A percentile compares a stretch with the other conserved stretches of the same genome.
These are phyloP conservation scores for Selene dorsalis DNA, from an alignment of 2,797 vertebrate species.

Conservation along the genomic window DNA sequence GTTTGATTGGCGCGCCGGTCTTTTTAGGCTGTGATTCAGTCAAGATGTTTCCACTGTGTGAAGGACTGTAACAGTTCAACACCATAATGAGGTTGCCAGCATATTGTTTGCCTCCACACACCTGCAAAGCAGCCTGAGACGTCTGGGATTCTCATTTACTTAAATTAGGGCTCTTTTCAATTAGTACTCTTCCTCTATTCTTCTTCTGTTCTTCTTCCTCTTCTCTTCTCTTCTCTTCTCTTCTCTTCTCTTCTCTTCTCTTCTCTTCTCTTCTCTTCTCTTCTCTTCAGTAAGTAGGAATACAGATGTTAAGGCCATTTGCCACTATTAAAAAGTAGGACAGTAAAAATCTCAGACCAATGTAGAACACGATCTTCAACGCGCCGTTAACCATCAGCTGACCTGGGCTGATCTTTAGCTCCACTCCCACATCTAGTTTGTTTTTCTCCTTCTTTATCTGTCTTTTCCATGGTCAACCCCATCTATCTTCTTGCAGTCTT, in stretches of 20 bases:
- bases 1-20: constrained; percentile 56
- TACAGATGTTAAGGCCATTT: constrained; percentile 68
- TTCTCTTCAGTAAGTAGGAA: constrained; percentile 22
- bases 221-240: not conserved
- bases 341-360: constrained; percentile 63
- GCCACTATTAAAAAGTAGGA: constrained; percentile 40
- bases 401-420: constrained; percentile 56
- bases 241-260: constrained; percentile 16
- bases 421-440: constrained; percentile 20
- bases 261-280: constrained; percentile 3
- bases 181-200: constrained; percentile 19
- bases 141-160: constrained; percentile 55
- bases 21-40: constrained; percentile 56
- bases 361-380: constrained; percentile 70
- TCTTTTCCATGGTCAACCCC: not conserved
- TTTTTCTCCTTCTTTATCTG: constrained; percentile 17
- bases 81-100: constrained; percentile 52
- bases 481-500: not conserved
- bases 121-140: constrained; percentile 44
- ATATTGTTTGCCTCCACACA: constrained; percentile 50
- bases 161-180: constrained; percentile 6
- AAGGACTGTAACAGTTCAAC: constrained; percentile 43
- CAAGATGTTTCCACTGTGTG: constrained; percentile 71
- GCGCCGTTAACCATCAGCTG: constrained; percentile 61
- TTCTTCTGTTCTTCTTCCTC: constrained; percentile 13